These are phyloP conservation scores for Lasioglossum malachurum DNA, from an alignment of 2,888 invertebrate genomes.

Conservation along the genomic window DNA sequence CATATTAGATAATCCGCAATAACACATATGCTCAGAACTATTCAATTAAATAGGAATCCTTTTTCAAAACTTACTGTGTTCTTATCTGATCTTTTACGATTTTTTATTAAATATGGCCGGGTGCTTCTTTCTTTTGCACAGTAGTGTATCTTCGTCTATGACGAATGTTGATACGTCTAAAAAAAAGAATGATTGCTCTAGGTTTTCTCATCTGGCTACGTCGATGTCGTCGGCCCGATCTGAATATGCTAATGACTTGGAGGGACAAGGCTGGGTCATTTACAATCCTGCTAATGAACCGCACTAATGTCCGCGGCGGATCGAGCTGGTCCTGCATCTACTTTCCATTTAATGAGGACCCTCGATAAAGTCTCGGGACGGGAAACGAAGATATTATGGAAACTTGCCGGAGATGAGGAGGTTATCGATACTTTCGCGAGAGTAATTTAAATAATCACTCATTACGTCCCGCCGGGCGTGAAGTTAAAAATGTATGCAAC, in stretches of 20 bases:
- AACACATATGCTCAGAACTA: too few relatives aligned
- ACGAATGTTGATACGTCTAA: neutral
- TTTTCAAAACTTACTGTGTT: too few relatives aligned
- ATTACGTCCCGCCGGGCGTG: neutral
- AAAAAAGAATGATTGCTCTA: neutral
- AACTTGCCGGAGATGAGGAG: slow-evolving; percentile 4
- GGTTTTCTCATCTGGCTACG: neutral
- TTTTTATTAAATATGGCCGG: too few relatives aligned
- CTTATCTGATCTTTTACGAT: too few relatives aligned
- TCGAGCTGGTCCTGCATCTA: slow-evolving; percentile 46
- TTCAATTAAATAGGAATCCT: too few relatives aligned
- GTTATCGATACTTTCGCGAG: neutral
- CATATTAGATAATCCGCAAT: too few relatives aligned
- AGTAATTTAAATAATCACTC: neutral
- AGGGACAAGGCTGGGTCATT: slow-evolving; percentile 53
- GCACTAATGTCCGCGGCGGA: slow-evolving; percentile 58
- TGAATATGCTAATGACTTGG: slow-evolving; percentile 66
- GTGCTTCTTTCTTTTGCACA: too few relatives aligned
- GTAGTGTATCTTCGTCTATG: neutral
- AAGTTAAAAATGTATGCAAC: neutral
- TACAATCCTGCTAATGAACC: slow-evolving; percentile 69
- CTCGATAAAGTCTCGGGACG: slow-evolving; percentile 31
- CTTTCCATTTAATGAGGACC: slow-evolving; percentile 64
- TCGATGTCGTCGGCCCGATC: slow-evolving; percentile 4
- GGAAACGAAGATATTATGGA: slow-evolving; percentile 35